A percentile compares a stretch with the other conserved stretches of the same genome.
Evolutionary conservation across 2,888 invertebrate species (phyloP).

Genomic region (Agrochola macilenta): DNA sequence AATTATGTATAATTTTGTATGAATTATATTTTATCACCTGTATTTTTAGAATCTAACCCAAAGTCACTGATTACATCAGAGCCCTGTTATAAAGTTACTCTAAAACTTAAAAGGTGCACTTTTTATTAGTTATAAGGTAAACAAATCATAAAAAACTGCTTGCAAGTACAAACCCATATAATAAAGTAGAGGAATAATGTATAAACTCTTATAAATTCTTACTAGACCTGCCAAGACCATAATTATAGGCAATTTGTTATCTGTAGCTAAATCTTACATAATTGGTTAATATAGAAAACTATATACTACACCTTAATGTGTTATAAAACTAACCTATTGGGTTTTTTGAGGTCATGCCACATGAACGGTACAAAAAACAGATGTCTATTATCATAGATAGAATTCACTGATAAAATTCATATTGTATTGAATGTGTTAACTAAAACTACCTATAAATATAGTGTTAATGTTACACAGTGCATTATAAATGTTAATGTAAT

Average conservation of each 20-base stretch:
- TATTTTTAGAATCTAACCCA: background rate
- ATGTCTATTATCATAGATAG: constrained; percentile 5
- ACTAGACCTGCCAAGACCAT: background rate
- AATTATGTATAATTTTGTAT: background rate
- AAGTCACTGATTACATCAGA: background rate
- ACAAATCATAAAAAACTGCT: constrained; percentile 22
- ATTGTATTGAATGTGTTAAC: background rate
- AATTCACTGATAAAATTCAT: constrained; percentile 13
- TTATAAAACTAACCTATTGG: constrained; percentile 12
- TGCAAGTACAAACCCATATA: background rate
- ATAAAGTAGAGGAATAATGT: background rate
- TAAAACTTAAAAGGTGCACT: background rate
- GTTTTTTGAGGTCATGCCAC: constrained; percentile 30
- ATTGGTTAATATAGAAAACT: background rate
- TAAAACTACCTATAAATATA: constrained; percentile 21
- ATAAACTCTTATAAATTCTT: background rate
- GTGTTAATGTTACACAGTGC: constrained; percentile 8
- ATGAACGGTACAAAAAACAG: constrained; percentile 22
- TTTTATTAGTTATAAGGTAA: constrained; percentile 13
- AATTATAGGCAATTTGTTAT: background rate
- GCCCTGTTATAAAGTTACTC: background rate
- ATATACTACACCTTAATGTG: background rate
- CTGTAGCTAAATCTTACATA: constrained; percentile 3
- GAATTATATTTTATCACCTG: background rate
- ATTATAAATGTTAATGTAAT: constrained; percentile 26